Base-by-base conservation (phyloP, 2,888 invertebrate species). In the Drosophila paucipuncta region DNA sequence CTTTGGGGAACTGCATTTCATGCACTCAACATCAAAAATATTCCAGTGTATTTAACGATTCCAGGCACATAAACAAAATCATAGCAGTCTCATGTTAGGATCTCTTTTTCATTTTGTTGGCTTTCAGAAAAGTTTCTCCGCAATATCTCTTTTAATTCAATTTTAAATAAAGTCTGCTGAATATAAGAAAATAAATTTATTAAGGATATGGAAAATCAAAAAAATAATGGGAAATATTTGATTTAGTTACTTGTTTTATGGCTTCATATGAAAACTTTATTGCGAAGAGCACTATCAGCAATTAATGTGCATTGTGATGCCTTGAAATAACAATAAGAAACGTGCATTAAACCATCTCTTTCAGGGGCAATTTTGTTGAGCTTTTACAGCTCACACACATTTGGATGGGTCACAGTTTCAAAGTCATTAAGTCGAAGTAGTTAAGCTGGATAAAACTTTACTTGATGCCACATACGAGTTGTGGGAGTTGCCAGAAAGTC, bases 391-490 rank as follows among this genome's bases (percentile, higher is more conserved):
- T 39, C 31, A 6, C 11, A 13, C 35, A 22, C 41, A 69, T 35
- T 69, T 47, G 49, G 28, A 31, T 33, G 13, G 18, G 31, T 53
- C 55, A 43, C 58, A 68, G 60, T 71, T 76, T 73, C 59, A 66
- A 76, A 82, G 76, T 84, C 82, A 82, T 82, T 82, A 84, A 82
- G 62, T 55, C 62, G 30, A n/a, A 16, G 61, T 33, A 61, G 61
- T 70, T 70, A 54, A 68, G 52, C 41, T 37, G 31, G 25, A 30
- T 50, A 39, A 50, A 68, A 69, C n/a, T 68, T 59, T 50, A 52
- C n/a, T 59, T 22, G 33, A 11, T 53, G 61, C 70, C 47, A 33
- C 37, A 61, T 49, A 35, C 37, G 61, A 68, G 30, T 35, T 62
- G 18, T 25, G 61, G 37, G 28, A 47, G 31, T 33, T 61, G 52